phyloP scores from a whole-genome alignment of 2,797 vertebrate genomes.

The Melanotaenia trifasciata region DNA sequence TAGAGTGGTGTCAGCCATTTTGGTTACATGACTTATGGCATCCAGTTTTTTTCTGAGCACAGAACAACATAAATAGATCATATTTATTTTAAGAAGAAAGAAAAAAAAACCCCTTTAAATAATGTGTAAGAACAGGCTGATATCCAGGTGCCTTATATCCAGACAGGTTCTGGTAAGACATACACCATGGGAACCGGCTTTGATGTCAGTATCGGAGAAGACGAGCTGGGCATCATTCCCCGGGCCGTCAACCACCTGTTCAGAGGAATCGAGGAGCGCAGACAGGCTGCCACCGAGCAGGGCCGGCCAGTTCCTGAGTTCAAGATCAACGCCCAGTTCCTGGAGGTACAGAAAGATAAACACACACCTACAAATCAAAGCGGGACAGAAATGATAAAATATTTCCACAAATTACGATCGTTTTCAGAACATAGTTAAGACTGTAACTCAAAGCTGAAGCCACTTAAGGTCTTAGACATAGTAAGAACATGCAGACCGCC shows the following conservation, averaged over 20 bases:
- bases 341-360: constrained; percentile 86
- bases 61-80: neutral
- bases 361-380: neutral
- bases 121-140: neutral
- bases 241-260: constrained; percentile 94
- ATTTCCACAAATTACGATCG: neutral
- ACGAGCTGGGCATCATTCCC: constrained; percentile 94
- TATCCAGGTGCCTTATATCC: neutral
- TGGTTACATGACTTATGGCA: neutral
- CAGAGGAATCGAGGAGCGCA: constrained; percentile 91
- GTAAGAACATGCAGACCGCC: constrained; percentile 36
- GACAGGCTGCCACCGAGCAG: constrained; percentile 86
- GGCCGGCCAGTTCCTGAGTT: constrained; percentile 93
- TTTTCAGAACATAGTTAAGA: neutral
- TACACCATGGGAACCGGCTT: constrained; percentile 99
- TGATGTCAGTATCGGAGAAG: constrained; percentile 90
- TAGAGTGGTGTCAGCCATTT: neutral
- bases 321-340: constrained; percentile 97
- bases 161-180: constrained; percentile 98
- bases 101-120: neutral
- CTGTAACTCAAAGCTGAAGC: neutral
- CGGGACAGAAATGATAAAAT: neutral
- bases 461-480: constrained; percentile 17
- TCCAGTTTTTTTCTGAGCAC: neutral
- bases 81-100: too few species aligned